These are phyloP conservation scores for Scartelaos histophorus DNA, from an alignment of 2,113 vertebrate genomes.

Conservation along the genomic window DNA sequence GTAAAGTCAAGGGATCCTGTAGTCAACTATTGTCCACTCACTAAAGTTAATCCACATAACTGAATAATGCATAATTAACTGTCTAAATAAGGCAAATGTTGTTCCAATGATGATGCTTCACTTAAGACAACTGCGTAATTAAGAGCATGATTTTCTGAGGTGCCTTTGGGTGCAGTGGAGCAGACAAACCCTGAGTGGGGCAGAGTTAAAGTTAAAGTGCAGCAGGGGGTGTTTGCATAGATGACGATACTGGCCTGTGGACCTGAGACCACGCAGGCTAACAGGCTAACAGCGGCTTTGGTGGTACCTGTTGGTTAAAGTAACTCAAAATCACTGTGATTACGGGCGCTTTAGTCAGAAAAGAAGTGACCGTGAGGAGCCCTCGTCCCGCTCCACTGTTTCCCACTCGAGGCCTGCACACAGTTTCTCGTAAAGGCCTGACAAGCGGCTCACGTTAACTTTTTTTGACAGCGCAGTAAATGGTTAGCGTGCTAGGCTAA, in stretches of 20 bases:
- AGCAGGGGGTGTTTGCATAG: slow-evolving; percentile 61
- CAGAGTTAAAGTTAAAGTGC: background rate
- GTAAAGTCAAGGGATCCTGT: background rate
- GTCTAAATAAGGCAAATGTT: background rate
- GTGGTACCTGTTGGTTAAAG: background rate
- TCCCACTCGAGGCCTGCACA: background rate
- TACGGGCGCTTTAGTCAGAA: background rate
- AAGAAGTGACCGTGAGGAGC: background rate
- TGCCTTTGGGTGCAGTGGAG: background rate
- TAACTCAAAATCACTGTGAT: background rate
- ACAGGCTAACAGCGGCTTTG: slow-evolving; percentile 30
- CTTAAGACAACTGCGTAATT: background rate
- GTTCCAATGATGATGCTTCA: no score
- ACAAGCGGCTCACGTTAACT: slow-evolving; percentile 30
- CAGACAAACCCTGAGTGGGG: slow-evolving; percentile 46
- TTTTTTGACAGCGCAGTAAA: slow-evolving; percentile 40
- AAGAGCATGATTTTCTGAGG: background rate
- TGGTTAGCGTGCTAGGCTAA: slow-evolving; percentile 57
- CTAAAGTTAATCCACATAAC: background rate
- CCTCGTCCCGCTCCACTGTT: background rate
- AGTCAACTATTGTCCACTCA: background rate
- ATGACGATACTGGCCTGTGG: slow-evolving; percentile 67
- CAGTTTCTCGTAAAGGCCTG: slow-evolving; percentile 22
- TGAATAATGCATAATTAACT: background rate
- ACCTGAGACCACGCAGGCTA: slow-evolving; percentile 32